Conservation (phyloP, 2,113 vertebrate species). For the Australoheros scitulus region DNA sequence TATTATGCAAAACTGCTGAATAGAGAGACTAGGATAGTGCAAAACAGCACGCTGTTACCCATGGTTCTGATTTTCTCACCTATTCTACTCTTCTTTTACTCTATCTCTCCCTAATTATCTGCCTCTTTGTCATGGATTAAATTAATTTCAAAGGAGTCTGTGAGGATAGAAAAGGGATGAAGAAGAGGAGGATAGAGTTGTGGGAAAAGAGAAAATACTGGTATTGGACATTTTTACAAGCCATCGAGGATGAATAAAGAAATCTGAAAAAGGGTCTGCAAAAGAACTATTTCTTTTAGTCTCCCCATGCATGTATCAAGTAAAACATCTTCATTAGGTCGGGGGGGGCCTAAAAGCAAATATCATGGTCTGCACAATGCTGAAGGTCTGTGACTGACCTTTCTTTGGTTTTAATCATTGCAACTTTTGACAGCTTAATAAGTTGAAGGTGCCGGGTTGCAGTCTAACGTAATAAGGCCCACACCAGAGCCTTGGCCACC, state of each 20-base stretch:
- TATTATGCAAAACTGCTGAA: slow-evolving; percentile 88
- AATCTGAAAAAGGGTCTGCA: slow-evolving; percentile 81
- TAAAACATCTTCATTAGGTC: slow-evolving; percentile 90
- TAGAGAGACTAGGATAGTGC: slow-evolving; percentile 75
- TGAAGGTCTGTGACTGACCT: slow-evolving; percentile 93
- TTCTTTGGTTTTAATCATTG: slow-evolving; percentile 99
- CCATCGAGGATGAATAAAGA: slow-evolving; percentile 70
- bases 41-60: slow-evolving; percentile 80
- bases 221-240: slow-evolving; percentile 73
- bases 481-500: slow-evolving; percentile 91
- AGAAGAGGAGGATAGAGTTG: slow-evolving; percentile 49
- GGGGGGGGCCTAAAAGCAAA: slow-evolving; percentile 90
- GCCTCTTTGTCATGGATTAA: slow-evolving; percentile 81
- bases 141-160: slow-evolving; percentile 82
- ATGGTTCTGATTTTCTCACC: slow-evolving; percentile 77
- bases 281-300: slow-evolving; percentile 86
- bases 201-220: slow-evolving; percentile 61
- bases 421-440: slow-evolving; percentile 98
- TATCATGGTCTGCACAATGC: slow-evolving; percentile 88
- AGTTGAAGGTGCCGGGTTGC: slow-evolving; percentile 97
- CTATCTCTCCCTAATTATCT: slow-evolving; percentile 76
- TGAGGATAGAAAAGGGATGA: slow-evolving; percentile 60
- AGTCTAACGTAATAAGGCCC: slow-evolving; percentile 97
- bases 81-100: slow-evolving; percentile 70
- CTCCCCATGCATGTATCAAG: slow-evolving; percentile 80